Conservation (phyloP, 2,113 vertebrate genomes). For the Thinocorus orbignyianus region DNA sequence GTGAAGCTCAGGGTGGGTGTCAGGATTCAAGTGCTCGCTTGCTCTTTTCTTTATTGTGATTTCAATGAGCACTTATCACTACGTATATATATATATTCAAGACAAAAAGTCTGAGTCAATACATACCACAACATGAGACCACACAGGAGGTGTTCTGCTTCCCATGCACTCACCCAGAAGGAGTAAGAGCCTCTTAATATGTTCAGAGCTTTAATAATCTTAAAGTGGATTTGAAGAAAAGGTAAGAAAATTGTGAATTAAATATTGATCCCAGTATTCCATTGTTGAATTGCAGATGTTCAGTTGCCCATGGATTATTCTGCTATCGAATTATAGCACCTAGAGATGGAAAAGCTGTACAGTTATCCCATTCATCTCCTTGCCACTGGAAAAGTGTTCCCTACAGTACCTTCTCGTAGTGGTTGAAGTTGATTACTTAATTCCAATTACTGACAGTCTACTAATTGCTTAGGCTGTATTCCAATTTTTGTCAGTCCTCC, state of each 20-base stretch:
- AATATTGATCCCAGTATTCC: slow-evolving; percentile 54
- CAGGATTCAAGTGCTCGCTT: not conserved
- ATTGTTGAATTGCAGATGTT: slow-evolving; percentile 21
- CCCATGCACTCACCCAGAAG: not conserved
- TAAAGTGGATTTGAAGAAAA: slow-evolving; percentile 34
- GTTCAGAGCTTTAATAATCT: slow-evolving; percentile 36
- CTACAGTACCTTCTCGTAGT: not conserved
- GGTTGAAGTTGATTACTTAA: slow-evolving; percentile 57
- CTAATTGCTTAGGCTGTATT: slow-evolving; percentile 60
- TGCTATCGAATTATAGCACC: not conserved
- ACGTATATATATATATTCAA: not conserved
- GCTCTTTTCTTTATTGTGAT: not conserved
- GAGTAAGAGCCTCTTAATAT: slow-evolving; percentile 14
- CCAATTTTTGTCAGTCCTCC: slow-evolving; percentile 48
- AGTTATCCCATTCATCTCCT: slow-evolving; percentile 45
- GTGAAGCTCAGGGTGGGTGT: not conserved
- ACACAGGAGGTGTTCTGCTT: not conserved
- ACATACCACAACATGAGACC: not conserved
- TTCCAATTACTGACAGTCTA: slow-evolving; percentile 59
- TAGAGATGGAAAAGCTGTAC: not conserved
- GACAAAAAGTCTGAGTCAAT: not conserved
- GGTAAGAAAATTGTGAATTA: slow-evolving; percentile 46
- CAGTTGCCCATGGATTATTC: slow-evolving; percentile 32
- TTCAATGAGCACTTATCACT: not conserved
- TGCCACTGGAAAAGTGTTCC: slow-evolving; percentile 44